phyloP scores from a whole-genome alignment of 2,113 vertebrate genomes.

The Psittacus erithacus region DNA sequence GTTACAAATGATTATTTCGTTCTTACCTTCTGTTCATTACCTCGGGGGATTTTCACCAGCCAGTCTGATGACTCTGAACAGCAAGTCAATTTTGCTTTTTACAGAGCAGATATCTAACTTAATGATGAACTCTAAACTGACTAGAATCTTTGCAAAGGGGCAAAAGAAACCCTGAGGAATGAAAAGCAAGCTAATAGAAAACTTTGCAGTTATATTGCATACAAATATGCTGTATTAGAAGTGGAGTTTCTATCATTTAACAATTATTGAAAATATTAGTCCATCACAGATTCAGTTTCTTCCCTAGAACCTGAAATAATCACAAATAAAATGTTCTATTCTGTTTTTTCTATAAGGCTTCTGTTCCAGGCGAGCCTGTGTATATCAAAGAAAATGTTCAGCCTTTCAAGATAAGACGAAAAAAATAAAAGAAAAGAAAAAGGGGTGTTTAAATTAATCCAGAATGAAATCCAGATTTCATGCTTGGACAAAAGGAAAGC shows the following conservation, averaged over 20 bases:
- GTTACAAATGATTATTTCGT: background rate
- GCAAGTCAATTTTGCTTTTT: background rate
- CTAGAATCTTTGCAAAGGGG: background rate
- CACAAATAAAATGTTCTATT: background rate
- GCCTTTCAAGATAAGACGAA: background rate
- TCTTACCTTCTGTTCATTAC: background rate
- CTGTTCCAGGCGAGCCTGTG: background rate
- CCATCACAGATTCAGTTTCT: background rate
- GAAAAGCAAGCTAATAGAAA: background rate
- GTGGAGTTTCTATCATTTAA: background rate
- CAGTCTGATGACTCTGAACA: background rate
- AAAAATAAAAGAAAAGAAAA: background rate
- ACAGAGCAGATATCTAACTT: background rate
- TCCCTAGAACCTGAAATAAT: background rate
- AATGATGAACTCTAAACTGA: background rate
- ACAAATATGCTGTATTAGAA: background rate
- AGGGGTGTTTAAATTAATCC: background rate
- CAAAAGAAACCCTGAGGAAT: background rate
- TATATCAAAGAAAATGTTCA: background rate
- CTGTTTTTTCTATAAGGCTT: background rate
- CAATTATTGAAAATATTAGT: background rate
- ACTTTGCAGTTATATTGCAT: background rate
- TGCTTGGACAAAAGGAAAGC: background rate
- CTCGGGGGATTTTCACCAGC: background rate
- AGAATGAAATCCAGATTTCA: background rate